These are phyloP conservation scores for Halcyon smyrnensis DNA, from an alignment of 2,797 vertebrate species.

Conservation along the genomic window DNA sequence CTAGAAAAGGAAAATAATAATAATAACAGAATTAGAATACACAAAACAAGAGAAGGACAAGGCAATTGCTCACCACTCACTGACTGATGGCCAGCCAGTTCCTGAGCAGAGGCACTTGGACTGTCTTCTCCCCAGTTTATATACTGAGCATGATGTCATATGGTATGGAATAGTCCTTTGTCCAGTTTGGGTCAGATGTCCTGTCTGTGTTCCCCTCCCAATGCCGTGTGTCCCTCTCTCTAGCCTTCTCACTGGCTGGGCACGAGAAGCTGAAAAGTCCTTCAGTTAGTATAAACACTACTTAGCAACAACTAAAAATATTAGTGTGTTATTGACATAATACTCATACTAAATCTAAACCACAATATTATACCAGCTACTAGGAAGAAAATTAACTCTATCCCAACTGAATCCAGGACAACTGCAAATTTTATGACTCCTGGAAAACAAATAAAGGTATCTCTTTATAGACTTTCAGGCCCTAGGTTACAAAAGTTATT, in stretches of 20 bases:
- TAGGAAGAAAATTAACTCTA: not conserved
- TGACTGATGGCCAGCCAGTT: not conserved
- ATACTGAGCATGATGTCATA: not conserved
- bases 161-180: not conserved
- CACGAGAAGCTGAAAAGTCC: not conserved
- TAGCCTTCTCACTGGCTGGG: not conserved
- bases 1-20: not conserved
- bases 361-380: not conserved
- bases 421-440: not conserved
- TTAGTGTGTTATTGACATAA: not conserved
- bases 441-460: slow-evolving; percentile 28
- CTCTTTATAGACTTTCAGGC: not conserved
- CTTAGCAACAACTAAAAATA: not conserved
- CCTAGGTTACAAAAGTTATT: not conserved
- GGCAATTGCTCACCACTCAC: not conserved
- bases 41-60: not conserved
- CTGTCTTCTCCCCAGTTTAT: not conserved
- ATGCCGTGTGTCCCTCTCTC: not conserved
- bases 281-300: not conserved
- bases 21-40: not conserved
- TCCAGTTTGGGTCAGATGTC: not conserved
- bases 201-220: not conserved
- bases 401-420: not conserved
- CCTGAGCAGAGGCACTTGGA: not conserved
- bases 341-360: not conserved